Base-by-base conservation (phyloP, 2,797 vertebrate species). In the Paratrypauchen microcephalus region DNA sequence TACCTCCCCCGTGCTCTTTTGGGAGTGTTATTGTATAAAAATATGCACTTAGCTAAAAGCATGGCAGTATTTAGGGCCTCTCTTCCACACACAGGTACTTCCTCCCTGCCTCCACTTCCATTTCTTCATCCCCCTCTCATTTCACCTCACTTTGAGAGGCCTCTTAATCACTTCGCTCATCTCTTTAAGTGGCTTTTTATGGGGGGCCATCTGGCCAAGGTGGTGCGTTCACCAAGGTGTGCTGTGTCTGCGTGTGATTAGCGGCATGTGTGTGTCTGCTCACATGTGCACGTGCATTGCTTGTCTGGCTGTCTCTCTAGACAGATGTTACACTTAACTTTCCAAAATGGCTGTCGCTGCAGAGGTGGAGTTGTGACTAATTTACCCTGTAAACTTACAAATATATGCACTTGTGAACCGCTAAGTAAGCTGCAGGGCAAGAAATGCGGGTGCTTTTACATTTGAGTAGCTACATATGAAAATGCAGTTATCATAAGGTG, bases 161-260 rank as follows among this genome's bases (percentile, higher is more conserved):
- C 84, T 89, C 89, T 89, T 93, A 92, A 93, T 93, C 89, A 91
- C 89, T 87, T 90, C 84, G 84, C 91, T 93, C 90, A 91, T 93
- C 91, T 92, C 92, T 92, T 90, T 93, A 93, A 93, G 90, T 90
- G 90, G 87, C 81, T 91, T 92, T 92, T 94, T 92, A 94, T 91
- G 86, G 89, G 78, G 81, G 90, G 88, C 91, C 91, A 93, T 92
- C 92, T 93, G 92, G 91, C 89, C 86, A 89, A 92, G 91, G 91
- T 93, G 91, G 88, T 88, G 82, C 79, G 80, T 87, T 89, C 82
- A 78, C 66, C 69, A 86, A 89, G 85, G 84, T 89, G 87, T 81
- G 66, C 81, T 83, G 75, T 61, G 61, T 45, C 86, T 89, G 87
- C 76, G 85, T 88, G 83, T 68, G 86, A 88, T 90, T 88, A 88